Base-by-base conservation (phyloP, 2,888 invertebrate species). In the Gandaritis pyraliata region DNA sequence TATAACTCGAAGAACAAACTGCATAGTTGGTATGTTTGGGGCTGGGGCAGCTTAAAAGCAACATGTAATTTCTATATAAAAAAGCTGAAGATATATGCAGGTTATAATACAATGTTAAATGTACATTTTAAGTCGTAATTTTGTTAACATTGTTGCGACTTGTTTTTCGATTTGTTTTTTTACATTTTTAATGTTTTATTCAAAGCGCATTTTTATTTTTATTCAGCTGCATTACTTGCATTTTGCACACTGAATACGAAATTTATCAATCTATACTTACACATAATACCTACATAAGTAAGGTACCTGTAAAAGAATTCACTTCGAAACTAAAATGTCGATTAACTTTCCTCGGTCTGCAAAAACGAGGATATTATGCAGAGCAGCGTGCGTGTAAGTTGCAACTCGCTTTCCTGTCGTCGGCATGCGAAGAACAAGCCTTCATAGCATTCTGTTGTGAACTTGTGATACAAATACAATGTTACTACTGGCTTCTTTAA, bases 291-390 rank as follows among this genome's bases (percentile, higher is more conserved):
- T 23, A 23, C 23, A 23, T 23, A 1, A 6, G 1, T 23, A 23
- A 23, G 2, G 23, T 23, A 23, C 23, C 23, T 10, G 33, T 33
- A 33, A 7, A 39, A 41, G 41, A 43, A 43, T 43, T 16, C 11
- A 16, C 16, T 43, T 43, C 11, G 43, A 43, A 46, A 46, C 23
- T 12, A 23, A 46, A 46, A 15, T 46, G 23, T 45, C 18, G 43
- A 29, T 1, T 58, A 54, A 54, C 57, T 62, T 62, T 62, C 58
- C 38, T 58, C 30, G 53, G 43, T 43, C 30, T 30, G 45, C 18
- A 58, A 62, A 62, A 62, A 58, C 45, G 39, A 58, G 61, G 62
- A 58, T 62, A 51, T 62, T 62, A 58, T 62, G 62, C 54, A 36
- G 48, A 52, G 13, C 43, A 15, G 1, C 36, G 18, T 47, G 16